A percentile compares a stretch with the other conserved stretches of the same genome.
Conservation (phyloP, 2,797 vertebrate species). For the Pipistrellus pipistrellus region DNA sequence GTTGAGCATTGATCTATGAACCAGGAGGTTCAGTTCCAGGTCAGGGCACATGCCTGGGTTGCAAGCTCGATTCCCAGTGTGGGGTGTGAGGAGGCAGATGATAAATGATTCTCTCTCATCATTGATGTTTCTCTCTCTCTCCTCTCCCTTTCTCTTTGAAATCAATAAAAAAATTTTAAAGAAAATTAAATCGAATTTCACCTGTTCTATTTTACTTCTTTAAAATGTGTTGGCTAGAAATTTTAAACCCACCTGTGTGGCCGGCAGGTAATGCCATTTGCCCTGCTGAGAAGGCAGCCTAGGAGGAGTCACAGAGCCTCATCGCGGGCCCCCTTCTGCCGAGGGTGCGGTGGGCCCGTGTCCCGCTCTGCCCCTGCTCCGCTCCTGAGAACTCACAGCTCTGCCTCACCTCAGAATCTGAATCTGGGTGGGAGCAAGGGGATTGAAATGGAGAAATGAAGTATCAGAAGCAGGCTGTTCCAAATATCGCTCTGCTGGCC, state of each 20-base stretch:
- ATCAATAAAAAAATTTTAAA: too few relatives aligned
- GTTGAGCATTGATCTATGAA: too few relatives aligned
- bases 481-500: not conserved
- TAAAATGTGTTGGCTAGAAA: not conserved
- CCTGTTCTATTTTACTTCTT: not conserved
- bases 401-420: too few relatives aligned
- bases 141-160: too few relatives aligned
- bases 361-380: not conserved
- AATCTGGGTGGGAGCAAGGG: too few relatives aligned
- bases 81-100: too few relatives aligned
- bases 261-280: not conserved
- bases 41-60: too few relatives aligned
- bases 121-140: too few relatives aligned
- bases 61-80: too few relatives aligned
- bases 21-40: too few relatives aligned
- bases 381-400: fast-evolving
- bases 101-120: too few relatives aligned
- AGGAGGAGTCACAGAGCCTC: not conserved
- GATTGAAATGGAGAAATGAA: not conserved
- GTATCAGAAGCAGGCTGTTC: not conserved
- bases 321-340: not conserved
- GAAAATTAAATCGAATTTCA: not conserved
- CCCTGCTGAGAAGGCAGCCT: not conserved
- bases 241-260: not conserved
- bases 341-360: not conserved